Base-by-base conservation (phyloP, 2,888 invertebrate species). In the Amorpha juglandis region DNA sequence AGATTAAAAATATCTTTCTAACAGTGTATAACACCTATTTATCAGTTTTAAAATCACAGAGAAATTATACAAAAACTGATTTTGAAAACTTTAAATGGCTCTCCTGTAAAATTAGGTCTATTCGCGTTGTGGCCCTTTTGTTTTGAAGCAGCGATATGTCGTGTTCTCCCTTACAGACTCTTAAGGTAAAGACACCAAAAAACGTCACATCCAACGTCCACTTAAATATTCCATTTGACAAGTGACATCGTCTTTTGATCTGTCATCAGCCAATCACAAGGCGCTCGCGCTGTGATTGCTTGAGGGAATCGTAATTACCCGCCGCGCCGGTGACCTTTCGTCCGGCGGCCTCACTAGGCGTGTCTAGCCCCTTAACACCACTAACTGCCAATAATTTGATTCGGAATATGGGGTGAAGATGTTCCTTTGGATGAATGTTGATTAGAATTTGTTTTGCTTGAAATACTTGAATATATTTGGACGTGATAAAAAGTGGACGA, bases 261-360 rank as follows among this genome's bases (percentile, higher is more conserved):
- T 82, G 81, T 74, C 81, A 82, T 79, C 87, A 82, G 79, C 91
- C 92, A 92, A 92, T 92, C 91, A 90, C 86, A 82, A 88, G 77
- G 78, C 58, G 58, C 58, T 78, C 79, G 76, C 78, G 78, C 82
- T 87, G 86, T 91, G 92, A 92, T 91, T 91, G 90, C 91, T 88
- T 87, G 84, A 85, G 90, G 91, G 90, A 87, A 86, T 84, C 86
- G 90, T 92, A 92, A 92, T 92, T 92, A 90, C 87, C 80, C 80
- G 83, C 80, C 78, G 82, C 80, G 83, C 80, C 78, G 82, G 79
- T 89, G 91, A 91, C 92, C 92, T 92, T 88, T 87, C 77, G 81
- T 74, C 74, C 74, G 74, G 69, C 75, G 71, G 71, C 77, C 27
- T 52, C 14, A 19, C 58, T 80, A 88, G 88, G 87, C 88, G 86